phyloP scores from a whole-genome alignment of 2,888 invertebrate genomes.

The Theretra japonica region DNA sequence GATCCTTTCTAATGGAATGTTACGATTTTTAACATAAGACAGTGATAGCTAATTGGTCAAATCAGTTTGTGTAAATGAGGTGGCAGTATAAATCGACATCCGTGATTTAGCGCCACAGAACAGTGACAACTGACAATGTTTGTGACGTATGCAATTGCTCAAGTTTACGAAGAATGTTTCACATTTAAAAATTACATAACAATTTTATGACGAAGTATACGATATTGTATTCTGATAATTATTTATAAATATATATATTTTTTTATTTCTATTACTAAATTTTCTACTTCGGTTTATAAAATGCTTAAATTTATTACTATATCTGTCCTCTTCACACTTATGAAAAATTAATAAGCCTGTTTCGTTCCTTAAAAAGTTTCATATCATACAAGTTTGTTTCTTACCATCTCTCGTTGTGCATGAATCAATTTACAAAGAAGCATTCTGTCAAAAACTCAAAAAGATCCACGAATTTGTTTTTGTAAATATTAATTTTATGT shows the following conservation, averaged over 20 bases:
- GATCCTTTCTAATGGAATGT: not conserved
- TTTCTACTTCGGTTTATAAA: too few species aligned
- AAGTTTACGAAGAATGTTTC: not conserved
- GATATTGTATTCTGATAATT: too few species aligned
- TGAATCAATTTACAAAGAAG: not conserved
- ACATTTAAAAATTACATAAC: too few species aligned
- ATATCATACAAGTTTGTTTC: not conserved
- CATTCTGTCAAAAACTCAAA: conserved; percentile 3
- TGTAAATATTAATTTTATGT: not conserved
- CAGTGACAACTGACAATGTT: not conserved
- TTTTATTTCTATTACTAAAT: too few species aligned
- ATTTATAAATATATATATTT: too few species aligned
- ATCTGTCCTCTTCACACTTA: not conserved
- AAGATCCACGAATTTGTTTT: conserved; percentile 6
- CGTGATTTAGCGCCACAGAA: not conserved
- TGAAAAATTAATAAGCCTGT: not conserved
- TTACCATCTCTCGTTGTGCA: not conserved
- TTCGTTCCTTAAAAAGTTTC: not conserved
- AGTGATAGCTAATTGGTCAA: not conserved
- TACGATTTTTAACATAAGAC: conserved; percentile 3
- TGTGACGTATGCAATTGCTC: conserved; percentile 17
- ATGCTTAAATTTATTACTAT: not conserved
- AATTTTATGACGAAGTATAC: too few species aligned
- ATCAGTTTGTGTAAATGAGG: not conserved
- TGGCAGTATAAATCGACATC: not conserved